Conservation (phyloP, 2,888 invertebrate species). For the Bhutanitis thaidina region DNA sequence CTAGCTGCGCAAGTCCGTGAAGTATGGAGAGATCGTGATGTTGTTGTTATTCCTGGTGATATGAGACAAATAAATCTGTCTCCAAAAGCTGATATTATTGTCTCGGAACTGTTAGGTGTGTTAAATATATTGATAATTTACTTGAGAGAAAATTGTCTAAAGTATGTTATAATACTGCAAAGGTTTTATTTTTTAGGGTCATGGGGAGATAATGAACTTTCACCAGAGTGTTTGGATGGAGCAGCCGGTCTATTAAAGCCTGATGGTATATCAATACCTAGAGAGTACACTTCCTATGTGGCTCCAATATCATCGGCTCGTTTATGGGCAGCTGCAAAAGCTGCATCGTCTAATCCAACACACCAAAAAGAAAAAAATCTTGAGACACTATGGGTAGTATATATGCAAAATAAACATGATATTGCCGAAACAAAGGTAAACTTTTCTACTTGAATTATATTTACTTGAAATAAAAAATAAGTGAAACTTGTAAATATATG, state of each 20-base stretch:
- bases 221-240: slow-evolving; percentile 98
- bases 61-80: slow-evolving; percentile 91
- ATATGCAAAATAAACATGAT: slow-evolving; percentile 90
- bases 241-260: slow-evolving; percentile 91
- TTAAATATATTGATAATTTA: not conserved
- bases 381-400: slow-evolving; percentile 96
- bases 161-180: not conserved
- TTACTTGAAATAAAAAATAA: not conserved
- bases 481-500: not conserved
- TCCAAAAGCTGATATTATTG: slow-evolving; percentile 95
- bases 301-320: slow-evolving; percentile 96
- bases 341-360: slow-evolving; percentile 38
- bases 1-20: slow-evolving; percentile 87
- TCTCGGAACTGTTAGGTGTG: slow-evolving; percentile 94
- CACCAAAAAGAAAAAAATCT: slow-evolving; percentile 59
- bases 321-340: slow-evolving; percentile 87
- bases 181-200: slow-evolving; percentile 81
- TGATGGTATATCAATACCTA: slow-evolving; percentile 95
- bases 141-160: not conserved
- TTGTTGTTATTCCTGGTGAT: slow-evolving; percentile 89
- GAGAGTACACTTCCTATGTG: slow-evolving; percentile 91
- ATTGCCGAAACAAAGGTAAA: slow-evolving; percentile 84
- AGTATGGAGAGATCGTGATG: slow-evolving; percentile 86
- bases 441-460: not conserved
- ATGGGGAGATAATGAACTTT: slow-evolving; percentile 99